Evolutionary conservation across 2,888 invertebrate genomes (phyloP), one percentile per base, ranked within the genome.

Genomic region (Acanthosepion lycidas): DNA sequence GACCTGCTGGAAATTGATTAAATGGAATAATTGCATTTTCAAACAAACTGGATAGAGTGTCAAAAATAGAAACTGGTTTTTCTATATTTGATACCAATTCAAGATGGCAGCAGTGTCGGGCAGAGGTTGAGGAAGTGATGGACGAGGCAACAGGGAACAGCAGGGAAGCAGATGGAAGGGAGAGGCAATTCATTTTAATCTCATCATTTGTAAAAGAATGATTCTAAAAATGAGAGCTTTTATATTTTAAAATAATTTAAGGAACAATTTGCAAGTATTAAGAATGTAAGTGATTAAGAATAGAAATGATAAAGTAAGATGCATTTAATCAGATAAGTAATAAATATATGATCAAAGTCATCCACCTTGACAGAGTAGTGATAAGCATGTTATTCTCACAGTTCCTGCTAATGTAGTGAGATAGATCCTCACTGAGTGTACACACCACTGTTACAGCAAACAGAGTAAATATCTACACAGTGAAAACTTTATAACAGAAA

Each of bases 1-100:
- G 78, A 78, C 78, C 78, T 78, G 78, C 78, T 78, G 78, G 78
- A 78, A 78, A 78, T 78, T 78, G 78, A 78, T 78, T 78, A 78
- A 78, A 33, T 78, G 33, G 78, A 78, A 78, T 78, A 78, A 78
- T 78, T 78, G 78, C 78, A 78, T 78, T 78, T 78, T 78, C 78
- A 78, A 78, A 78, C 78, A 78, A 78, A 78, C 78, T 33, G 78
- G 78, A 78, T 78, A 33, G 78, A 78, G 12, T 33, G 78, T 9
- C 78, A 78, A 33, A 78, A 78, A 78, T 78, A 78, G 78, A 78
- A 78, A 78, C 78, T 15, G 8, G 20, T 78, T 78, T 78, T 33
- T 78, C n/a, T 78, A 78, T n/a, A 33, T 78, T 78, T 26, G 78
- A 78, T 78, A 78, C 78, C n/a, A 78, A 28, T 78, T 78, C 78